Evolutionary conservation across 1,140 invertebrate genomes (phyloP), one percentile per base, ranked within the genome.

Genomic region (Listronotus oregonensis): DNA sequence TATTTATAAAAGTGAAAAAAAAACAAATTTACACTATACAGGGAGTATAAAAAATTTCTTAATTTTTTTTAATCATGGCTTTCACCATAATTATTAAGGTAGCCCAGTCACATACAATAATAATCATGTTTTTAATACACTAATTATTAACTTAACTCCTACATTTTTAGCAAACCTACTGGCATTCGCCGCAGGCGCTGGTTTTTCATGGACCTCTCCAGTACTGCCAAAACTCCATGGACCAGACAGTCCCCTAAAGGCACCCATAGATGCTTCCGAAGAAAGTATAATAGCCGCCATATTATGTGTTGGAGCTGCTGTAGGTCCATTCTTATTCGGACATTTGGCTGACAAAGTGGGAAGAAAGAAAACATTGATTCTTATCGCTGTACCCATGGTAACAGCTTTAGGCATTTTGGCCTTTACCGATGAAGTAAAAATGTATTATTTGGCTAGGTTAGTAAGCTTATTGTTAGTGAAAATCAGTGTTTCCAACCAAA

Each of bases 241-340:
- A 14, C 46, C 69, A 8, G 67, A 71, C 7, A 75, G 65, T 49
- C 74, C 74, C 0, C 55, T 77, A 14, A 80, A 79, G 0, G 62
- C 59, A 1, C 49, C 54, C 5, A 62, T 85, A 3, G 81, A 79
- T 0, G 14, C 67, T 0, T 81, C 85, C 1, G 80, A 91, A 71
- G 79, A 80, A 42, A 89, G 92, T 0, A 95, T 91, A 91, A 89
- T 95, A 61, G 90, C 89, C 0, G 90, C 90, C 0, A 77, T 95
- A 10, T 80, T 94, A 57, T 86, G 90, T 0, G 71, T 95, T 11
- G 93, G 93, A 9, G 91, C 91, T 31, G 81, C 92, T 9, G 63
- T 73, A 11, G 74, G 74, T 5, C 70, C 74, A 0, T 69, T 69
- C 27, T 10, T 71, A 1, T 79, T 79, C 18, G 80, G 79, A 5